A percentile compares a stretch with the other conserved stretches of the same genome.
These are phyloP conservation scores for Aradophagus sp. DNA, from an alignment of 1,140 invertebrate species.

Conservation along the genomic window DNA sequence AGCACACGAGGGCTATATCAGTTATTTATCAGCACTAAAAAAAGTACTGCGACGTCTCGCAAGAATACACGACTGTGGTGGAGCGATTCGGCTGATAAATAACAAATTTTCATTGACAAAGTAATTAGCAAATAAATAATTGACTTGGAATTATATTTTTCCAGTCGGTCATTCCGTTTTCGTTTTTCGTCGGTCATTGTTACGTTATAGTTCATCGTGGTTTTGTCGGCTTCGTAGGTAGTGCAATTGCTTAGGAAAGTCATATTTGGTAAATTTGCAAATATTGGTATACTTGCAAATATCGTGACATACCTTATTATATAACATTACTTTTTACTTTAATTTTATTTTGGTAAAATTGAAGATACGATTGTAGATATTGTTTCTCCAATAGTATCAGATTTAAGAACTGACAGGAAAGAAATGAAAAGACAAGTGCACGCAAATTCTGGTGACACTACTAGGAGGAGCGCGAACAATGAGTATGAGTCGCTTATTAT, in stretches of 20 bases:
- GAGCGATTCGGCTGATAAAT: constrained; percentile 9
- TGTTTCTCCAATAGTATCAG: constrained; percentile 1
- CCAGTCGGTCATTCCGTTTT: too few species aligned
- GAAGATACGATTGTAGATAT: too few species aligned
- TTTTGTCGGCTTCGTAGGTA: constrained; percentile 31
- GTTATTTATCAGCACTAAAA: constrained; percentile 46
- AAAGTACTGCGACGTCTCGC: constrained; percentile 1
- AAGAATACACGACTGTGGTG: background rate
- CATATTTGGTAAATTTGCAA: too few species aligned
- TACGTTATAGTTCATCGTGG: constrained; percentile 29
- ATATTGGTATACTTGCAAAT: too few species aligned
- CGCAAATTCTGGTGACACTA: background rate
- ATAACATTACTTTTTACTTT: too few species aligned
- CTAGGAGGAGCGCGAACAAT: constrained; percentile 6
- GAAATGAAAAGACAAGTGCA: background rate
- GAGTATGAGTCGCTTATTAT: constrained; percentile 14
- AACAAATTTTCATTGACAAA: constrained; percentile 5
- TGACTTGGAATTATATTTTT: too few species aligned
- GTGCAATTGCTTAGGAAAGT: constrained; percentile 16
- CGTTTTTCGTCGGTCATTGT: too few species aligned
- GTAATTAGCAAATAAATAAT: background rate
- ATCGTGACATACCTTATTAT: too few species aligned
- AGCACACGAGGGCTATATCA: constrained; percentile 39
- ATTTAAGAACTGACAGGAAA: background rate
- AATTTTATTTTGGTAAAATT: too few species aligned